These are phyloP conservation scores for Catocala sponsa DNA, from an alignment of 2,888 invertebrate genomes.

Conservation along the genomic window DNA sequence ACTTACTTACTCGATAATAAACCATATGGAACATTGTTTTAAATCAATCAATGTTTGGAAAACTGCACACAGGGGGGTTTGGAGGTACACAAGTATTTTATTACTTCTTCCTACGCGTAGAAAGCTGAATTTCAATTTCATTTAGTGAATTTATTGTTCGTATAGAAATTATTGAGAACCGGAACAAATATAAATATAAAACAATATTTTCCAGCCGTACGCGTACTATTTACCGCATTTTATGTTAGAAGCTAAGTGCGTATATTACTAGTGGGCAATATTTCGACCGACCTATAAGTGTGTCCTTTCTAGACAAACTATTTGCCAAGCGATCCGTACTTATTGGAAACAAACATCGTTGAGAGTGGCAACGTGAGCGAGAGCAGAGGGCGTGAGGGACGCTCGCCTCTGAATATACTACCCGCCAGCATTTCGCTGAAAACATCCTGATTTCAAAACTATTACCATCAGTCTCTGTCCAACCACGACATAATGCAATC, in stretches of 20 bases:
- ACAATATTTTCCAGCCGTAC: not conserved
- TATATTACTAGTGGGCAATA: constrained; percentile 12
- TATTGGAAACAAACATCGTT: constrained; percentile 44
- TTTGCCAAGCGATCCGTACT: constrained; percentile 47
- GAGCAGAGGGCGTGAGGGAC: constrained; percentile 15
- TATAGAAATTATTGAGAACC: not conserved
- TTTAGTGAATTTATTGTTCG: not conserved
- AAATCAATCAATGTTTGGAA: no score
- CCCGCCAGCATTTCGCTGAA: constrained; percentile 24
- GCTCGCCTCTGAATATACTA: constrained; percentile 22
- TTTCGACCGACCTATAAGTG: constrained; percentile 27
- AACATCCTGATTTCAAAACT: constrained; percentile 35
- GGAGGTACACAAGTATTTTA: no score
- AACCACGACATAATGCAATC: constrained; percentile 25
- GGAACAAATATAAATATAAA: not conserved
- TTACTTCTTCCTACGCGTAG: no score
- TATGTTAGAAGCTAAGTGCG: constrained; percentile 15
- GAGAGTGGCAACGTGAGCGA: constrained; percentile 1
- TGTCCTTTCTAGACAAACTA: constrained; percentile 43
- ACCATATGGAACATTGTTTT: no score
- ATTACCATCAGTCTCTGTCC: constrained; percentile 28
- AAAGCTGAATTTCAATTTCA: no score
- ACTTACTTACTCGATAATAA: no score
- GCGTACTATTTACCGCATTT: constrained; percentile 13
- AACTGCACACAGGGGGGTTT: no score